phyloP scores from a whole-genome alignment of 2,797 vertebrate species.

The Pempheris klunzingeri region DNA sequence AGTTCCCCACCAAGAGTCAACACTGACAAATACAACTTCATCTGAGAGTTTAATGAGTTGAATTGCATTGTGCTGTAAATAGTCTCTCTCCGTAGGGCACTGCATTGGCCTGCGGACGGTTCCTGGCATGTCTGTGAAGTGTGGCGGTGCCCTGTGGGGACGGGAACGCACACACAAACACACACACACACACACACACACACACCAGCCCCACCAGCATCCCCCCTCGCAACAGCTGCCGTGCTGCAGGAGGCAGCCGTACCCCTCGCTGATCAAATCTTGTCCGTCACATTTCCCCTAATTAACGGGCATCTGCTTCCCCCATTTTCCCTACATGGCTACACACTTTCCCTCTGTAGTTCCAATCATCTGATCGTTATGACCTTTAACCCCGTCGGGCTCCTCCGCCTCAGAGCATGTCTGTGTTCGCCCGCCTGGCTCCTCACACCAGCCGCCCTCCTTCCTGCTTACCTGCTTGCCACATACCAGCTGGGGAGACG shows the following conservation, averaged over 20 bases:
- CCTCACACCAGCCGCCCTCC: constrained; percentile 32
- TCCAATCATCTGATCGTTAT: constrained; percentile 79
- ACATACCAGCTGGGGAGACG: constrained; percentile 56
- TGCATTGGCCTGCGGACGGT: constrained; percentile 81
- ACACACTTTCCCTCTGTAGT: constrained; percentile 78
- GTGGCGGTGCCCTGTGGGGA: constrained; percentile 84
- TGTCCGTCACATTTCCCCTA: constrained; percentile 99
- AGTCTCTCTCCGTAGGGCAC: constrained; percentile 80
- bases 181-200: constrained; percentile 50
- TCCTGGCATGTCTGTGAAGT: constrained; percentile 82
- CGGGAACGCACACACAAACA: constrained; percentile 47
- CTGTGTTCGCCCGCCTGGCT: constrained; percentile 46
- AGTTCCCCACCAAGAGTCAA: constrained; percentile 70
- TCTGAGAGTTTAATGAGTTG: constrained; percentile 82
- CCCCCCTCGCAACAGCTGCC: constrained; percentile 95
- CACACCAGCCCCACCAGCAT: constrained; percentile 84
- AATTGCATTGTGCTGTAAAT: constrained; percentile 82
- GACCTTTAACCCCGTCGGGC: constrained; percentile 80
- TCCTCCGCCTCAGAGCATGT: constrained; percentile 39
- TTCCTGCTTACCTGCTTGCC: constrained; percentile 64
- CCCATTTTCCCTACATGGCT: constrained; percentile 91
- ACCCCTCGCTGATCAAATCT: constrained; percentile 94
- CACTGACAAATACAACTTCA: constrained; percentile 75
- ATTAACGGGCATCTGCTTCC: constrained; percentile 99
- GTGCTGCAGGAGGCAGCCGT: constrained; percentile 92